A percentile compares a stretch with the other conserved stretches of the same genome.
Conservation (phyloP, 2,888 invertebrate species). For the Eurytoma adleriae region DNA sequence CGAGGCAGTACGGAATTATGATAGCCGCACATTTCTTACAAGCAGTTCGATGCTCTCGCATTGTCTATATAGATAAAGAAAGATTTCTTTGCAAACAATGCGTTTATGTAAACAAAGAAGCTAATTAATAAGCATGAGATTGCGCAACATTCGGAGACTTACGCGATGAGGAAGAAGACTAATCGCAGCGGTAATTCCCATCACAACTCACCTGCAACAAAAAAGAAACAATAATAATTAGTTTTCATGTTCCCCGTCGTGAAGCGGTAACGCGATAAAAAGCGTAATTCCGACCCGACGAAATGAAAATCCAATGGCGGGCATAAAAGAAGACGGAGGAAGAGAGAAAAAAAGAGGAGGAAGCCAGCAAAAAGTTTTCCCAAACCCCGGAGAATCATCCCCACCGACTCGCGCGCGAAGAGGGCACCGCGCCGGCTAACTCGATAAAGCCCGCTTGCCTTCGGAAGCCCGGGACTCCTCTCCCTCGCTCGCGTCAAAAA, state of each 20-base stretch:
- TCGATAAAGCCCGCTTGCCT: too few relatives aligned
- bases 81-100: too few relatives aligned
- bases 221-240: slow-evolving; percentile 9
- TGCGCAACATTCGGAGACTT: neutral
- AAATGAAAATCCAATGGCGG: neutral
- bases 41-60: too few relatives aligned
- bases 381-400: too few relatives aligned
- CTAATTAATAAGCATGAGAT: neutral
- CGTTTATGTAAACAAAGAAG: neutral
- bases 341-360: slow-evolving; percentile 45
- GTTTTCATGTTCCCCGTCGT: neutral
- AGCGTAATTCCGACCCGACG: neutral
- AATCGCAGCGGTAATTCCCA: neutral
- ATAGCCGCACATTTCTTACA: too few relatives aligned
- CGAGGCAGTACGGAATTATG: too few relatives aligned
- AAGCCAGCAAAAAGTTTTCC: too few relatives aligned
- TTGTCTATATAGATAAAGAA: too few relatives aligned
- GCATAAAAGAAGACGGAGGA: slow-evolving; percentile 49
- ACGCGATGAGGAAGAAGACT: slow-evolving; percentile 1
- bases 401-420: too few relatives aligned
- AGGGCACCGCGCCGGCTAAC: too few relatives aligned
- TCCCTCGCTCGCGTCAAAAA: neutral
- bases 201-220: slow-evolving; percentile 36
- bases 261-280: neutral
- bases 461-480: neutral